Base-by-base conservation (phyloP, 1,140 invertebrate species). In the Zaprionus kolodkinae region DNA sequence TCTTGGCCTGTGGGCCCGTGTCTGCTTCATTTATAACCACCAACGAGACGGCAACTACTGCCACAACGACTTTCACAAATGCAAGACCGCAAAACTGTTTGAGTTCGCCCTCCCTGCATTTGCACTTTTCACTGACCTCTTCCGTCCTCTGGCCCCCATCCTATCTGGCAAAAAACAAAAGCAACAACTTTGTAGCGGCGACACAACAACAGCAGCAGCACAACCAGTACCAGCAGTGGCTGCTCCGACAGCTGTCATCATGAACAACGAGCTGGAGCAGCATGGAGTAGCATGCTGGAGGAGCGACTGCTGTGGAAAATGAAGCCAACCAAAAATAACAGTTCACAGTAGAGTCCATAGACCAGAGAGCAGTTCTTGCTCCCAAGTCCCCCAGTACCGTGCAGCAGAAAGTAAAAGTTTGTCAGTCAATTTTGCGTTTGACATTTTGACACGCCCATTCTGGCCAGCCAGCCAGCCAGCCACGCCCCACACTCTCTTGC, bases 61-160 rank as follows among this genome's bases (percentile, higher is more conserved):
- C 48, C 66, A 62, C 55, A 62, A 62, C 71, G 59, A 70, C 56
- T 72, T 69, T 38, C 79, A 50, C 45, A 65, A 78, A 66, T 82
- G 84, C 79, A 88, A 87, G 85, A 87, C 83, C 83, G 74, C 83
- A 87, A 87, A 87, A 87, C 83, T 87, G 83, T 84, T 88, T 78
- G 76, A 70, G 78, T 84, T 74, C 56, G 66, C 59, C 74, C 54
- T 76, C 62, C 69, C 76, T 87, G 76, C 79, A 79, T 76, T 87
- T 72, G 71, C 74, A 63, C 74, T 67, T 61, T 69, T 68, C 67
- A 52, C 55, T 68, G 71, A 57, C 59, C 57, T 69, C 30, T 13
- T 21, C 21, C 57, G 27, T n/a, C 38, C 30, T 2, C 10, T 5
- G 5, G 13, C 11, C 62, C 1, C 25, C n/a, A 6, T 6, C 27